Conservation (phyloP, 2,113 vertebrate genomes). For the Pampusana beccarii region DNA sequence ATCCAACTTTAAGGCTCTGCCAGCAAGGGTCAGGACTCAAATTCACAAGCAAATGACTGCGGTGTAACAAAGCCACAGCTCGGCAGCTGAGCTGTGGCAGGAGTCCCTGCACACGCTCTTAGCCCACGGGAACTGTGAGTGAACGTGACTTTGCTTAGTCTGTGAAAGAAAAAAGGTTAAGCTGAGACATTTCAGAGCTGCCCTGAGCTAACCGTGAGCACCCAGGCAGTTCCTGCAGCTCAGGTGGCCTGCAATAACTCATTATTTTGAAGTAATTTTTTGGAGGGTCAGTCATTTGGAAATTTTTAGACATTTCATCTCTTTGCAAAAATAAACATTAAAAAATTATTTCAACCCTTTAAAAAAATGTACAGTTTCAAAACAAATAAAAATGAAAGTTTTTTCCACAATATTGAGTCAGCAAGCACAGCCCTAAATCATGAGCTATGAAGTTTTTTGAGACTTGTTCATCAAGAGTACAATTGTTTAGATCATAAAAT, state of each 20-base stretch:
- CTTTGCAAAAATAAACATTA: neutral
- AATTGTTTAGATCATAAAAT: neutral
- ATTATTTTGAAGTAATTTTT: neutral
- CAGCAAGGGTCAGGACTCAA: neutral
- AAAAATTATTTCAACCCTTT: neutral
- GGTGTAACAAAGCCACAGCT: neutral
- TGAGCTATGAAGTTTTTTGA: neutral
- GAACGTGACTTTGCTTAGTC: neutral
- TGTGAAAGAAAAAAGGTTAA: neutral
- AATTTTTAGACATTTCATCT: neutral
- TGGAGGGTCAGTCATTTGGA: neutral
- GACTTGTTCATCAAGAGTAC: neutral
- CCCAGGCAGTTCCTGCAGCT: neutral
- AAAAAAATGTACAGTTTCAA: neutral
- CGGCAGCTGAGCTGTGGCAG: neutral
- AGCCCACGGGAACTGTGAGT: neutral
- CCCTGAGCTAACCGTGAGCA: neutral
- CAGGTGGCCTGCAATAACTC: neutral
- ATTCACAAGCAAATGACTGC: neutral
- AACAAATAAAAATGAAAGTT: neutral
- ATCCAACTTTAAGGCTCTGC: neutral
- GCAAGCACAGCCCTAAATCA: neutral
- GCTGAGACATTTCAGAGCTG: neutral
- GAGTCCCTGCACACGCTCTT: rapidly evolving
- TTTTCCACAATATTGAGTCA: neutral